These are phyloP conservation scores for Blennius ocellaris DNA, from an alignment of 2,113 vertebrate genomes.

Conservation along the genomic window DNA sequence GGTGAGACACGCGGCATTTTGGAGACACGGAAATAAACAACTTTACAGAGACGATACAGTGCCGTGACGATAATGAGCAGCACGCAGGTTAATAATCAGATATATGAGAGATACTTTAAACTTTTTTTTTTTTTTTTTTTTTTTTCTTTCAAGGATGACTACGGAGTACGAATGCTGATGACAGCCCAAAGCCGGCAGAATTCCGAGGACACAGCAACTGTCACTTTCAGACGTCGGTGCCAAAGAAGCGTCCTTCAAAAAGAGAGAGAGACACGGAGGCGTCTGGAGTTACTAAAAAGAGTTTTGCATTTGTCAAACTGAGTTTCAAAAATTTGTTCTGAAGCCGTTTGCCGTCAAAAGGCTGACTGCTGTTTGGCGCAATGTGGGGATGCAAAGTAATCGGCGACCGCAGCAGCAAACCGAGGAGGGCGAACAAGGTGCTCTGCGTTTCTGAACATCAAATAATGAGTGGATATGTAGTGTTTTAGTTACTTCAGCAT, in stretches of 20 bases:
- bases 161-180: neutral
- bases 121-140: no score
- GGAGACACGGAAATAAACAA: no score
- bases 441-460: neutral
- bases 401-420: neutral
- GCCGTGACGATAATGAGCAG: no score
- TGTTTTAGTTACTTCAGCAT: neutral
- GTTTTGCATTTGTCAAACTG: conserved; percentile 2
- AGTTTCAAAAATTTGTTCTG: conserved; percentile 4
- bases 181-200: neutral
- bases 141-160: neutral
- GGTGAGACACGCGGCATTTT: no score
- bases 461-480: no score
- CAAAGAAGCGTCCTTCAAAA: conserved; percentile 8
- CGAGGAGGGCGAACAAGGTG: no score
- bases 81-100: neutral
- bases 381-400: neutral
- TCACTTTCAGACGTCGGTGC: conserved; percentile 5
- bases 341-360: neutral
- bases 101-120: neutral
- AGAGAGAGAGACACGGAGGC: neutral
- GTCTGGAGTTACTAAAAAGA: conserved; percentile 9
- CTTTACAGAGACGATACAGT: no score
- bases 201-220: conserved; percentile 3
- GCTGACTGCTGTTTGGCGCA: neutral